Conservation (phyloP, 2,113 vertebrate genomes). For the Oncorhynchus keta region DNA sequence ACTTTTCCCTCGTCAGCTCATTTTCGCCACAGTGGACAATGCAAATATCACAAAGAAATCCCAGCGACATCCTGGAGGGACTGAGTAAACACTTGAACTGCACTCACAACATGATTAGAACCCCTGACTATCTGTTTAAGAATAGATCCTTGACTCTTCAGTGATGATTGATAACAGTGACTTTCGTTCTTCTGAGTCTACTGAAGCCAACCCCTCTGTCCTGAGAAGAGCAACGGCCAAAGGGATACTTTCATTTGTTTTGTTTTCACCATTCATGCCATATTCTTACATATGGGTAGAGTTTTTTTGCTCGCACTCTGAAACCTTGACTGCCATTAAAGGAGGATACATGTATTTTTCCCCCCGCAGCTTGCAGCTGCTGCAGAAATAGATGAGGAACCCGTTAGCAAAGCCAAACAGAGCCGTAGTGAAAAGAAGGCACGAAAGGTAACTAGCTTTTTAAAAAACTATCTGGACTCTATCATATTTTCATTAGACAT, state of each 20-base stretch:
- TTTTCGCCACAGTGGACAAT: too few species aligned
- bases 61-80: too few species aligned
- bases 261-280: not conserved
- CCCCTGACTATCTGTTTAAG: too few species aligned
- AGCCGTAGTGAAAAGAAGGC: conserved; percentile 99
- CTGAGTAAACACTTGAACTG: too few species aligned
- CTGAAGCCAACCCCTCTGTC: conserved; percentile 67
- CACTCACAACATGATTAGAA: too few species aligned
- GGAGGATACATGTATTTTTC: not conserved
- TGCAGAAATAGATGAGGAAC: conserved; percentile 96
- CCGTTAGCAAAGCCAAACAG: conserved; percentile 99
- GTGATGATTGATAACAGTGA: conserved; percentile 69
- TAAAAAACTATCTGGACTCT: too few species aligned
- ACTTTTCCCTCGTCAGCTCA: too few species aligned
- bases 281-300: not conserved
- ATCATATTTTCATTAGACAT: not conserved
- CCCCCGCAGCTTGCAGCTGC: conserved; percentile 88
- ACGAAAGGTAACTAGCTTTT: conserved; percentile 81
- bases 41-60: too few species aligned
- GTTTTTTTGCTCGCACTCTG: not conserved
- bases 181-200: conserved; percentile 73
- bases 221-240: conserved; percentile 55
- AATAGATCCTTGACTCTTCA: conserved; percentile 44
- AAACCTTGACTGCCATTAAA: not conserved
- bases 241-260: not conserved